Evolutionary conservation across 2,113 vertebrate species (phyloP).

Genomic region (Elaphurus davidianus): DNA sequence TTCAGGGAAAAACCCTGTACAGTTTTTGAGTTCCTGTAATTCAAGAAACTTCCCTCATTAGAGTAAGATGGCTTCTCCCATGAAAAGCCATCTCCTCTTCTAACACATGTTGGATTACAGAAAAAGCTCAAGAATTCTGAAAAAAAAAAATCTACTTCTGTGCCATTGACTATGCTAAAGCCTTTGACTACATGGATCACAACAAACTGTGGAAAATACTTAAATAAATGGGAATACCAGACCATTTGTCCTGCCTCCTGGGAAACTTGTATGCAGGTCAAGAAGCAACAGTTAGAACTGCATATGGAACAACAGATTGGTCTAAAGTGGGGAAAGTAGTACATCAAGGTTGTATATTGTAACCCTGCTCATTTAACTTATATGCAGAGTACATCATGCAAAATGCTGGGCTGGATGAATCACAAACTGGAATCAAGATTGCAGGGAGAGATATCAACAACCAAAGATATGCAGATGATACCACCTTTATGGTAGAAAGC

Average conservation of each 20-base stretch:
- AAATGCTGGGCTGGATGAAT: not conserved
- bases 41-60: not conserved
- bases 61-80: not conserved
- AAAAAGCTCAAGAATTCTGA: not conserved
- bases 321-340: not conserved
- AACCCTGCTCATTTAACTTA: not conserved
- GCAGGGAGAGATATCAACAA: not conserved
- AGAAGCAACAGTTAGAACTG: not conserved
- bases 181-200: not conserved
- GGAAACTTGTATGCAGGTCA: not conserved
- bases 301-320: not conserved
- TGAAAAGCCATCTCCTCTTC: not conserved
- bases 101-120: not conserved
- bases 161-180: accelerated
- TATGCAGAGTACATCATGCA: not conserved
- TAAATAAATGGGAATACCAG: not conserved
- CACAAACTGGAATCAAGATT: not conserved
- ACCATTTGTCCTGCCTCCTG: not conserved
- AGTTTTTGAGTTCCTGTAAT: not conserved
- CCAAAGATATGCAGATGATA: not conserved
- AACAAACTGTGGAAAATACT: not conserved
- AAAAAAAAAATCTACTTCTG: not conserved
- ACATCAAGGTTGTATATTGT: not conserved
- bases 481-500: not conserved
- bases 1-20: not conserved